These are phyloP conservation scores for Artemia franciscana DNA, from an alignment of 1,140 invertebrate genomes.

Conservation along the genomic window DNA sequence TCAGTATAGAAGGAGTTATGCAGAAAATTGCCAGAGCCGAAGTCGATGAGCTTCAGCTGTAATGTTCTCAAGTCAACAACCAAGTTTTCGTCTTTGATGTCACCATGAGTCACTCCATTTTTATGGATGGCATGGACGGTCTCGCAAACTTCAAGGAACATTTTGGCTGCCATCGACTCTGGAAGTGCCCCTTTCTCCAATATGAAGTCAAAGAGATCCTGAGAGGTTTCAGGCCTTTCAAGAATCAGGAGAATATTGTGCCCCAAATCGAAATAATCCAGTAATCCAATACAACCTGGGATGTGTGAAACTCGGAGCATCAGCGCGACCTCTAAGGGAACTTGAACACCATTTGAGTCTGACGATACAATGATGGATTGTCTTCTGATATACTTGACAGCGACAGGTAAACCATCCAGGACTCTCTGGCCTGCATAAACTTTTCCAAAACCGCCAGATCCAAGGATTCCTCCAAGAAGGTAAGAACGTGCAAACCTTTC, in stretches of 20 bases:
- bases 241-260: conserved; percentile 34
- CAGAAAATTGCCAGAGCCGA: conserved; percentile 36
- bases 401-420: conserved; percentile 28
- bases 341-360: conserved; percentile 22
- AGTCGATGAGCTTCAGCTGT: conserved; percentile 33
- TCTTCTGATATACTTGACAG: conserved; percentile 34
- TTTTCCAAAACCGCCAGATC: conserved; percentile 37
- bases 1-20: conserved; percentile 33
- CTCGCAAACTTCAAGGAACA: conserved; percentile 27
- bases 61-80: conserved; percentile 32
- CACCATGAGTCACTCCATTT: conserved; percentile 31
- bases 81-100: conserved; percentile 43
- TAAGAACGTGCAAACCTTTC: conserved; percentile 23
- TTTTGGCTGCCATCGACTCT: conserved; percentile 28
- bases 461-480: conserved; percentile 26
- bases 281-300: conserved; percentile 30
- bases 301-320: conserved; percentile 29
- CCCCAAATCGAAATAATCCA: conserved; percentile 32
- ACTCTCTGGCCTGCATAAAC: conserved; percentile 32
- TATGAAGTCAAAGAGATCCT: conserved; percentile 43
- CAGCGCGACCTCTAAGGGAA: conserved; percentile 36
- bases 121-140: conserved; percentile 27
- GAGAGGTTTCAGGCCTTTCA: conserved; percentile 33
- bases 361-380: conserved; percentile 34
- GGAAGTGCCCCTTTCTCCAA: conserved; percentile 32